These are phyloP conservation scores for Hylaea fasciaria DNA, from an alignment of 2,888 invertebrate genomes.

Conservation along the genomic window DNA sequence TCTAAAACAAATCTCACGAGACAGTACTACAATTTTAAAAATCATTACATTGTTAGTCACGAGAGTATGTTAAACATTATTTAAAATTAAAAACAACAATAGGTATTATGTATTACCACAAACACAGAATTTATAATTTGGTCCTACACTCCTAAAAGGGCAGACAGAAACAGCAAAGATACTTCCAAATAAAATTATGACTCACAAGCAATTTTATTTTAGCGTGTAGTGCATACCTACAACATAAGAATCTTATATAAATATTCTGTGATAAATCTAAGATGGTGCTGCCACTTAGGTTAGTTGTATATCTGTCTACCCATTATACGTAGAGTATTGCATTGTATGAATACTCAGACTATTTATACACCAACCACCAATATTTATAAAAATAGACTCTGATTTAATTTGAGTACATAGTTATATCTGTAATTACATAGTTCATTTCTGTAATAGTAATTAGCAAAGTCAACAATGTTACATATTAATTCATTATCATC, in stretches of 20 bases:
- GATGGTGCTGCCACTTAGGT: constrained; percentile 14
- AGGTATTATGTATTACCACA: constrained; percentile 60
- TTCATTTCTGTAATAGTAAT: constrained; percentile 14
- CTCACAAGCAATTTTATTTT: not conserved
- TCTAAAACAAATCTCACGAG: constrained; percentile 79
- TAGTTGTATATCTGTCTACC: constrained; percentile 30
- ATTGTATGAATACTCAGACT: constrained; percentile 43
- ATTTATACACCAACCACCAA: constrained; percentile 42
- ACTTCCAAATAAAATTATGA: constrained; percentile 17
- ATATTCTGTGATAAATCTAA: not conserved
- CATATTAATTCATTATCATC: constrained; percentile 16
- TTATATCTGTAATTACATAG: constrained; percentile 3
- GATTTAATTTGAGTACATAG: constrained; percentile 20
- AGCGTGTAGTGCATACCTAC: not conserved
- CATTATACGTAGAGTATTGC: constrained; percentile 35
- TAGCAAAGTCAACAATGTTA: constrained; percentile 18
- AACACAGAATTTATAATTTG: constrained; percentile 74
- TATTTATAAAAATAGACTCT: constrained; percentile 44
- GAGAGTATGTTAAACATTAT: constrained; percentile 66
- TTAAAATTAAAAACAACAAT: constrained; percentile 79
- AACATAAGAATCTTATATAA: not conserved
- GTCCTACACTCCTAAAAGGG: constrained; percentile 71
- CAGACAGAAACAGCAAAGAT: constrained; percentile 39
- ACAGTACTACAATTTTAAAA: constrained; percentile 68
- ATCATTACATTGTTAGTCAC: constrained; percentile 74